Base-by-base conservation (phyloP, 1,140 invertebrate genomes). In the Saxidomus purpurata region DNA sequence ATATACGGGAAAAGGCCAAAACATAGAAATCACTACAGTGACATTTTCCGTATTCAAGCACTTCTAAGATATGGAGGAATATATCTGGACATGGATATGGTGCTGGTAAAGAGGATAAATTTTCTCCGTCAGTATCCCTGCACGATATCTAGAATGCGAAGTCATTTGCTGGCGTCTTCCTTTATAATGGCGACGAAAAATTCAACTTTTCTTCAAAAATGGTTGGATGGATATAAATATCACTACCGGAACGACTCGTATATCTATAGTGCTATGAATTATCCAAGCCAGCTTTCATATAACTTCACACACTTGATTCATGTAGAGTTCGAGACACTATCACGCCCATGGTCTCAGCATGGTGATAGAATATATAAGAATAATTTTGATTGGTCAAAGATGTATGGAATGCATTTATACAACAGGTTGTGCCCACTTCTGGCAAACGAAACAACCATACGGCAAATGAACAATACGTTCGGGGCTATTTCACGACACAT, bases 51-150 rank as follows among this genome's bases (percentile, higher is more conserved):
- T 19, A 77, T 93, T 0, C 49, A 90, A 40, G 86, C 82, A 22
- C 40, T 93, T 0, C 69, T 88, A 17, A 83, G 86, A 36, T 91
- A 90, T 86, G 92, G 92, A 22, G 92, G 92, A n/a, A 90, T 93
- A 31, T 93, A 93, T 61, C 31, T 92, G 47, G 92, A 93, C 59
- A 89, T 89, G 34, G 92, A 93, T 79, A 91, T 86, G 61, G 67
- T 93, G 1, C 43, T 92, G n/a, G 34, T 93, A 28, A 67, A 85
- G 19, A 80, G 90, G 8, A 59, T 92, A 28, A 85, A 90, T 34
- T 59, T 81, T 40, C 67, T 93, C 22, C 69, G 88, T 31, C 38
- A 79, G 11, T 88, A 88, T 52, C 55, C 59, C 9, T 89, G 90
- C 19, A 91, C 90, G 4, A 82, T 93, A 89, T 89, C 89, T 28